These are phyloP conservation scores for Cepaea nemoralis DNA, from an alignment of 1,140 invertebrate species.

Conservation along the genomic window DNA sequence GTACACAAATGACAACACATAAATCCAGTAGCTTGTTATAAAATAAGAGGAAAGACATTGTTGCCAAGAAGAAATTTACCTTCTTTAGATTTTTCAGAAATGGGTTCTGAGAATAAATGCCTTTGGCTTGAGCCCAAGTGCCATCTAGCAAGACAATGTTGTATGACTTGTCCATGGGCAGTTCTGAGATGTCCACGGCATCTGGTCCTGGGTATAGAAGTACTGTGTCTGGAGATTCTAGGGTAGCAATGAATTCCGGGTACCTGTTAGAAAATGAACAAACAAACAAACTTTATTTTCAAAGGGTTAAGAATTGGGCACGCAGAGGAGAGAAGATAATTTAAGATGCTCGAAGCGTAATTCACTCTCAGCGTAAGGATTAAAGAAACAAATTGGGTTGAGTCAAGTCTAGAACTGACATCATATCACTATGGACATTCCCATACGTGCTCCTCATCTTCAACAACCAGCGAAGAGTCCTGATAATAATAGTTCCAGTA, in stretches of 20 bases:
- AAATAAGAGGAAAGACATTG: too few species aligned
- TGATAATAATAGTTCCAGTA: too few species aligned
- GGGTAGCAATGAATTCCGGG: constrained; percentile 78
- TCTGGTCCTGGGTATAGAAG: constrained; percentile 86
- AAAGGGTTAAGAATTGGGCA: too few species aligned
- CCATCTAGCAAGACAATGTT: constrained; percentile 91
- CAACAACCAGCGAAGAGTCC: too few species aligned
- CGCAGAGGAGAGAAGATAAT: too few species aligned
- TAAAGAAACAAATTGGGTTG: too few species aligned
- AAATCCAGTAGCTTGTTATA: too few species aligned
- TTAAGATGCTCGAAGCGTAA: neutral
- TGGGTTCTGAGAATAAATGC: constrained; percentile 72
- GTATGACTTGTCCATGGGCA: constrained; percentile 73
- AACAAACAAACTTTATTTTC: neutral
- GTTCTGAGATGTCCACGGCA: constrained; percentile 78
- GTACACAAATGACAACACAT: too few species aligned
- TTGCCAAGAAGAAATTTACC: neutral
- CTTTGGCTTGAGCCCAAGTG: constrained; percentile 92
- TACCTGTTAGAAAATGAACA: constrained; percentile 74
- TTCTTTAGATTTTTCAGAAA: constrained; percentile 36
- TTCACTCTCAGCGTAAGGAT: neutral
- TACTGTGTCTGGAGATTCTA: constrained; percentile 81
- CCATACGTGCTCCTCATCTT: too few species aligned
- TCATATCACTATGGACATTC: too few species aligned
- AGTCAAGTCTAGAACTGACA: too few species aligned